Percentiles rank a stretch among this genome's conserved stretches.
Evolutionary conservation across 2,797 vertebrate genomes (phyloP).

Genomic region (Bovichtus diacanthus): DNA sequence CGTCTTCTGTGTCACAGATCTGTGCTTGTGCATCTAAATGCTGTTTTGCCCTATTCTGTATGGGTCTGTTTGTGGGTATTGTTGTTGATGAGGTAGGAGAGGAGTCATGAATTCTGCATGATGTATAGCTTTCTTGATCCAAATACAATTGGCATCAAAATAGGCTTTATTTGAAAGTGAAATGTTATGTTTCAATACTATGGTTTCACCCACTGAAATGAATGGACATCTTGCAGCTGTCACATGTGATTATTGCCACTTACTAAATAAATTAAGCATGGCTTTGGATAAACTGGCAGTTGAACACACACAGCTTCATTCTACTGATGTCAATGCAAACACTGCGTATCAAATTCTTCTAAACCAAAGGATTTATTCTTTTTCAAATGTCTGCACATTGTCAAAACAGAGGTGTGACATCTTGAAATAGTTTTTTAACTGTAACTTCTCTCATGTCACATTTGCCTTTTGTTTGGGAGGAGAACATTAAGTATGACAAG

Average conservation of each 20-base stretch:
- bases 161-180: not conserved
- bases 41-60: not conserved
- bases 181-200: not conserved
- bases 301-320: not conserved
- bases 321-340: not conserved
- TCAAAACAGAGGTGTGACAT: not conserved
- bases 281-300: not conserved
- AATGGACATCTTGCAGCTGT: not conserved
- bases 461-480: constrained; percentile 47
- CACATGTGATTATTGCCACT: not conserved
- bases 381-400: not conserved
- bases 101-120: not conserved
- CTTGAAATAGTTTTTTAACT: constrained; percentile 3
- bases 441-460: constrained; percentile 33
- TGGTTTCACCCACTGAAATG: not conserved
- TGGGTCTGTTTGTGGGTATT: not conserved
- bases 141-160: not conserved
- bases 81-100: not conserved
- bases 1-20: not conserved
- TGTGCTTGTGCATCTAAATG: not conserved
- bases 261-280: not conserved
- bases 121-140: not conserved
- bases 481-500: constrained; percentile 29
- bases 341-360: not conserved
- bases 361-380: not conserved